Conservation (phyloP, 2,113 vertebrate species). For the Tachysurus vachellii region DNA sequence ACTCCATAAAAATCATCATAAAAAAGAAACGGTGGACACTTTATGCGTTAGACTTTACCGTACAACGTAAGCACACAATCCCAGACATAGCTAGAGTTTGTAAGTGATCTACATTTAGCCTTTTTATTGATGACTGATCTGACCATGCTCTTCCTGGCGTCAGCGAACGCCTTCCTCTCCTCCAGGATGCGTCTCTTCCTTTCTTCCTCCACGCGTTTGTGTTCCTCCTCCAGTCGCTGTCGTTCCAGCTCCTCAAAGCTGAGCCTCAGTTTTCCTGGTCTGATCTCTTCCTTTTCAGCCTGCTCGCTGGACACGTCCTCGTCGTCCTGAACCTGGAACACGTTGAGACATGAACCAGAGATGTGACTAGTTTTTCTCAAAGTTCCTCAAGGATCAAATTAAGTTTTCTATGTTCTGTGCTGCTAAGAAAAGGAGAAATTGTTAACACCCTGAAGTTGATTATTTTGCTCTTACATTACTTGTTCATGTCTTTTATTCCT, state of each 20-base stretch:
- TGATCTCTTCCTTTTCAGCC: slow-evolving; percentile 72
- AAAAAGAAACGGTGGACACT: neutral
- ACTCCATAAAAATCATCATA: neutral
- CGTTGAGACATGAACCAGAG: neutral
- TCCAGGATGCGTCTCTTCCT: slow-evolving; percentile 87
- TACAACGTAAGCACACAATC: neutral
- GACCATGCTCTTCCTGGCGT: slow-evolving; percentile 94
- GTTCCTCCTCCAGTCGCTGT: slow-evolving; percentile 86
- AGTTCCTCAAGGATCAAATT: neutral
- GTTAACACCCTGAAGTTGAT: neutral
- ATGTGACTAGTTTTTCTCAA: neutral
- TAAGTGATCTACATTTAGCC: neutral
- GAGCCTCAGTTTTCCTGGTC: slow-evolving; percentile 87
- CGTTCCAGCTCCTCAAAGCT: slow-evolving; percentile 95
- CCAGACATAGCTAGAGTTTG: neutral
- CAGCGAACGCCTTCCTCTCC: slow-evolving; percentile 90
- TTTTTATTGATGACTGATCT: slow-evolving; percentile 13
- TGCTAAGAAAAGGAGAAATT: neutral
- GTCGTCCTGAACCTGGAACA: slow-evolving; percentile 63
- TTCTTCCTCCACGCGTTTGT: slow-evolving; percentile 85
- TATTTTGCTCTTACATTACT: too few relatives aligned
- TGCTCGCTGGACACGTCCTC: slow-evolving; percentile 58
- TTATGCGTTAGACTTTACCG: neutral
- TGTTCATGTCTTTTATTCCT: too few relatives aligned
- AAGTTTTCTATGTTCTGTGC: neutral